Base-by-base conservation (phyloP, 1,140 invertebrate genomes). In the Bilobella aurantiaca region DNA sequence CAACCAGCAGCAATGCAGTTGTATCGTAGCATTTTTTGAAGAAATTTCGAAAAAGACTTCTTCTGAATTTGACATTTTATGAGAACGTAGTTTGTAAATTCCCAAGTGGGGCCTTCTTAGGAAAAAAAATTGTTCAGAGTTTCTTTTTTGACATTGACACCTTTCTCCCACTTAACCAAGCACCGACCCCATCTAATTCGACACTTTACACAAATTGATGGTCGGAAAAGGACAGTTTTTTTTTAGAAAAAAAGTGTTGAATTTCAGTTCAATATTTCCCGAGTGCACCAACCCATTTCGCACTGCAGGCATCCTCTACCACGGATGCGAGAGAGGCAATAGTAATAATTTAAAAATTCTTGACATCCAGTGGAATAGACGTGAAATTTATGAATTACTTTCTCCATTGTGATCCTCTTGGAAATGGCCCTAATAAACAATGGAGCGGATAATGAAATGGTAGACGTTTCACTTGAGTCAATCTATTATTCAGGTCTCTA, bases 1-100 rank as follows among this genome's bases (percentile, higher is more conserved):
- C n/a, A n/a, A n/a, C n/a, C n/a, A n/a, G n/a, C n/a, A n/a, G n/a
- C n/a, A n/a, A n/a, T n/a, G n/a, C n/a, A n/a, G n/a, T n/a, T n/a
- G n/a, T n/a, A n/a, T n/a, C n/a, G n/a, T n/a, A n/a, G n/a, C n/a
- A n/a, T n/a, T n/a, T n/a, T n/a, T n/a, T n/a, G n/a, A n/a, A n/a
- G n/a, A 25, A 56, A 56, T 56, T 56, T 56, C 14, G 12, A 23
- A 25, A 16, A 28, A 66, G 66, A 71, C 68, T 66, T 71, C 68
- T 71, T 64, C 69, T 58, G 68, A 71, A 71, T 71, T 71, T 68
- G 69, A 71, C 69, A 71, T 28, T 57, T 62, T 69, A 53, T 66
- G 66, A 63, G 69, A 70, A n/a, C 69, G 66, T 66, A 62, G 27
- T 46, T 8, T 30, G 2, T 21, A 47, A 27, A 34, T 32, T 37